These are phyloP conservation scores for Nomia melanderi DNA, from an alignment of 1,140 invertebrate genomes.

Conservation along the genomic window DNA sequence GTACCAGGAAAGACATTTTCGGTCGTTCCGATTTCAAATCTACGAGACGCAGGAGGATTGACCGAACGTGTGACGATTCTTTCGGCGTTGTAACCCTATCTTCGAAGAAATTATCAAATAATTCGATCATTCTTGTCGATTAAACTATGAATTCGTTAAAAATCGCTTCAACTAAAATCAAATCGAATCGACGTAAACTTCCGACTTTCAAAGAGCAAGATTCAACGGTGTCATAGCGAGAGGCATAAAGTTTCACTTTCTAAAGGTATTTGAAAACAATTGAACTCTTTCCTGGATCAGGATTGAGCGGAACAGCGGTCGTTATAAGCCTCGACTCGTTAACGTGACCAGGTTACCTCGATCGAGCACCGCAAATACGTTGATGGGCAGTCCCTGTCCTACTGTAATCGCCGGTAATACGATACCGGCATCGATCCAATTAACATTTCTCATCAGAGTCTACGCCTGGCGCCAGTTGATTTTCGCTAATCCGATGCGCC, in stretches of 20 bases:
- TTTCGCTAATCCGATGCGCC: constrained; percentile 15
- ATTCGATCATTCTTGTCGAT: background rate
- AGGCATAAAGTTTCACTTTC: too few relatives aligned
- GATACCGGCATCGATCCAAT: constrained; percentile 7
- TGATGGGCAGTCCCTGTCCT: background rate
- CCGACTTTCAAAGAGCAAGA: too few relatives aligned
- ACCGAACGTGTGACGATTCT: background rate
- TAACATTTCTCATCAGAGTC: constrained; percentile 29
- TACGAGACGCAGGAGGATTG: background rate
- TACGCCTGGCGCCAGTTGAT: constrained; percentile 7
- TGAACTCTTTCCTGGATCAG: too few relatives aligned
- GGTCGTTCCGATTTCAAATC: too few relatives aligned
- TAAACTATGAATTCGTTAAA: too few relatives aligned
- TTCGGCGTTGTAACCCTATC: constrained; percentile 14
- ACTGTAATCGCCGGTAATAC: background rate
- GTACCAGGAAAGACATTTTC: too few relatives aligned
- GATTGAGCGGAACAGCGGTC: too few relatives aligned
- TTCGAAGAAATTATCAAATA: background rate
- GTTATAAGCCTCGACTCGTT: background rate
- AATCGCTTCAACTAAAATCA: too few relatives aligned
- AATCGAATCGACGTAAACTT: too few relatives aligned
- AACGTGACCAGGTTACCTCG: background rate
- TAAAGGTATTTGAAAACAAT: too few relatives aligned
- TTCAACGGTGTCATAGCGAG: too few relatives aligned
- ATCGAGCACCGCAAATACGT: background rate